Evolutionary conservation across 92 coral and sea anemone genomes (phyloP), one percentile per base, ranked within the genome.

Genomic region (Nematostella vectensis): DNA sequence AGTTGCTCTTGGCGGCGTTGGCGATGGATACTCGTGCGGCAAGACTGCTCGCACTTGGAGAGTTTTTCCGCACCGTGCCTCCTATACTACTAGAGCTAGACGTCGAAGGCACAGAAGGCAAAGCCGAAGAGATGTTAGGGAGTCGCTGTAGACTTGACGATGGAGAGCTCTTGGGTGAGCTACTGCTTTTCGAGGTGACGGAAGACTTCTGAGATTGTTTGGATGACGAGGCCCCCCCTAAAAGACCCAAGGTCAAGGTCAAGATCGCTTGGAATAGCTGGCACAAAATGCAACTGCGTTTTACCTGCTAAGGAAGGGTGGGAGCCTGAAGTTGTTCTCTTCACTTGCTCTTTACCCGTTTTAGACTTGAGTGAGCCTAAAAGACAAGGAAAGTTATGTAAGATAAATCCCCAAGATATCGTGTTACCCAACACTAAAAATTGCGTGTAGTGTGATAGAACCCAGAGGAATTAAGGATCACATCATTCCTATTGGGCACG

Each of bases 121-220:
- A 68, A 4, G 88, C 79, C 33, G 94, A 70, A 15, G 88, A 72
- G 58, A 79, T 40, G 42, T 54, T 70, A 1, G 94, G 83, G 9
- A 85, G 62, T 53, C 82, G 68, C 57, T 85, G 94, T 22, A 85
- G 69, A 67, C 94, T 85, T 44, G 94, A 65, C 10, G 87, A 83
- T 0, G 81, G 87, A 0, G 94, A 79, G 25, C 94, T 58, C 48
- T 85, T 85, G 1, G 71, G 55, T 1, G 62, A 62, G 59, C 68
- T 48, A 39, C 69, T 29, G 48, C 28, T 9, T 24, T 42, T 58
- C 10, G 45, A 3, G 16, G 17, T 20, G 42, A n/a, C n/a, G n/a
- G n/a, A n/a, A n/a, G n/a, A n/a, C n/a, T n/a, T n/a, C n/a, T n/a
- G n/a, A n/a, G n/a, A 43, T 56, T 56, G 62, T 29, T 30, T 56